Evolutionary conservation across 2,888 invertebrate genomes (phyloP).

Genomic region (Diarsia dahlii): DNA sequence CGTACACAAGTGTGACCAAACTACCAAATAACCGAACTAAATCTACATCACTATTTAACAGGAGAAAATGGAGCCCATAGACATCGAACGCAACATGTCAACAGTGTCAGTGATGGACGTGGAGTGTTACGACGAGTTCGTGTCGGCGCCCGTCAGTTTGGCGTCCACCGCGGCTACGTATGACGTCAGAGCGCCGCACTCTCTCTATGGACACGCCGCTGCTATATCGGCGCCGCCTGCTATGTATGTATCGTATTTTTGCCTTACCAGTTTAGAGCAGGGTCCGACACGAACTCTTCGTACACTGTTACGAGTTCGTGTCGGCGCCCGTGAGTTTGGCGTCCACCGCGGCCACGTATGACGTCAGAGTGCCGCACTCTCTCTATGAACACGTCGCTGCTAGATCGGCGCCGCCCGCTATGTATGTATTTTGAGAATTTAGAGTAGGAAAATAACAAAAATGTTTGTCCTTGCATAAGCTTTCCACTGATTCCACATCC

Average conservation of each 20-base stretch:
- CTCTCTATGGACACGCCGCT: conserved; percentile 39
- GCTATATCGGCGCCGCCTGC: conserved; percentile 76
- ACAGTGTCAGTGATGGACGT: conserved; percentile 92
- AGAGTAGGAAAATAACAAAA: background rate
- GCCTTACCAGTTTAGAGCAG: background rate
- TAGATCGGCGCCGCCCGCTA: conserved; percentile 75
- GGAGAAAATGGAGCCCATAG: conserved; percentile 92
- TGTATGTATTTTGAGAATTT: conserved; percentile 62
- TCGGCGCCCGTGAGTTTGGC: conserved; percentile 59
- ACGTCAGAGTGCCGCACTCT: conserved; percentile 51
- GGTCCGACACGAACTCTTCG: background rate
- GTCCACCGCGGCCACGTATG: background rate
- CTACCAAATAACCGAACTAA: background rate
- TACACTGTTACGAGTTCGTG: conserved; percentile 88
- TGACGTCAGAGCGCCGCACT: conserved; percentile 49
- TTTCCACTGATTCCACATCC: too few relatives aligned
- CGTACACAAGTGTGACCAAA: background rate
- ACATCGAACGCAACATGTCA: conserved; percentile 91
- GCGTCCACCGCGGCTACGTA: background rate
- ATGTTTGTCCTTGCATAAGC: too few relatives aligned
- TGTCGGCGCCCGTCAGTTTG: conserved; percentile 71
- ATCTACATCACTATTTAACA: conserved; percentile 52
- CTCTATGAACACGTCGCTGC: conserved; percentile 55
- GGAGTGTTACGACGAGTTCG: conserved; percentile 93
- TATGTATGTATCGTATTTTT: conserved; percentile 65